Evolutionary conservation across 2,888 invertebrate species (phyloP), one percentile per base, ranked within the genome.

Genomic region (Teinopalpus imperialis): DNA sequence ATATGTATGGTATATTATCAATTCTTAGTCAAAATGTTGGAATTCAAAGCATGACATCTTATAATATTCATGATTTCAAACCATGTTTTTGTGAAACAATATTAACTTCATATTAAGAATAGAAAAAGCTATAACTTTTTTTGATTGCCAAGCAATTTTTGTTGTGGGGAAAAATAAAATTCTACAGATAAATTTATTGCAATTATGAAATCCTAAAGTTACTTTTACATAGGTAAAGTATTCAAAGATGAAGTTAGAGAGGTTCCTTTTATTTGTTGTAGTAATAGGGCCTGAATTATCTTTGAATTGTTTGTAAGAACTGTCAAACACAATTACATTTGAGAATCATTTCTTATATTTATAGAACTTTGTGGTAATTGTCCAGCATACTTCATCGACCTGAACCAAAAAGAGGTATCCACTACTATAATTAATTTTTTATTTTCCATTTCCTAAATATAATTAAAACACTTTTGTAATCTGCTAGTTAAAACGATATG

Each of bases 291-390:
- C 64, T 54, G 13, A 29, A 14, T 13, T 29, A 8, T 75, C 73
- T 80, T 74, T 81, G 70, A 75, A 67, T 69, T 72, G 66, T 65
- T 59, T 40, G 48, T 67, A 61, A 61, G 57, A 68, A 58, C 58
- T 71, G 60, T 68, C 53, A 68, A 74, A 77, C 74, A 69, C 80
- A 85, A 82, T 79, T 88, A 86, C 87, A 89, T 87, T 79, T 85
- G 83, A 83, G 87, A 79, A 86, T 88, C 86, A 76, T 89, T 90
- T 90, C 88, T 89, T 90, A 80, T 90, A 90, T 90, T 90, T 90
- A 90, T 90, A 90, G 90, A 90, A 89, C 89, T 90, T 90, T 89
- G 89, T 89, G 90, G 88, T 90, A 86, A 88, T 89, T 86, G 87
- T 88, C 90, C 88, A 87, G 90, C 89, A 89, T 88, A 86, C 90